These are phyloP conservation scores for Rhopalosiphum maidis DNA, from an alignment of 1,140 invertebrate genomes.

Conservation along the genomic window DNA sequence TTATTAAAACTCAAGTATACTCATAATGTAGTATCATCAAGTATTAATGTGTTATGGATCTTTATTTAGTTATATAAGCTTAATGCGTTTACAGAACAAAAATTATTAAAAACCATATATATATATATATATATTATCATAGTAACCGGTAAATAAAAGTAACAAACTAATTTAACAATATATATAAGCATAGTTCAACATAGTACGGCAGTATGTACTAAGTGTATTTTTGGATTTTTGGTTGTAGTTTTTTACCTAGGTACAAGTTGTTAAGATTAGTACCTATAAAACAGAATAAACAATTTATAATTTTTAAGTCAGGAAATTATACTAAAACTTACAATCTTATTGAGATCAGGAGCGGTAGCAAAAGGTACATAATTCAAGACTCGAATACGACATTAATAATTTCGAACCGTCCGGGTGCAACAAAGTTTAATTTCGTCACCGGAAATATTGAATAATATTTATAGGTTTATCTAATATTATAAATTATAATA, in stretches of 20 bases:
- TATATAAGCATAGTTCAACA: neutral
- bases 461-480: neutral
- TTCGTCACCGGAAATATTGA: neutral
- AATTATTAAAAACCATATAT: neutral
- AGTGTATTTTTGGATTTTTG: no score
- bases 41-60: neutral
- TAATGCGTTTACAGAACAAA: neutral
- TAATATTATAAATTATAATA: neutral
- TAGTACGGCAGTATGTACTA: no score
- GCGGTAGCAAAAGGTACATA: neutral
- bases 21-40: neutral
- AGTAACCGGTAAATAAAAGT: neutral
- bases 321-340: neutral
- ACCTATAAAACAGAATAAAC: neutral
- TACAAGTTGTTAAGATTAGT: no score
- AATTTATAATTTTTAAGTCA: neutral
- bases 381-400: neutral
- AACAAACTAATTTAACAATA: neutral
- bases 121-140: neutral
- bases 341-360: neutral
- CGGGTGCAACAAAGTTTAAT: neutral
- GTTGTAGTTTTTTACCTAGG: no score
- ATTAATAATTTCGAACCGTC: neutral
- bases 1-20: neutral
- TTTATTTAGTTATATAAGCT: neutral